Base-by-base conservation (phyloP, 1,140 invertebrate species). In the Neodiprion lecontei region DNA sequence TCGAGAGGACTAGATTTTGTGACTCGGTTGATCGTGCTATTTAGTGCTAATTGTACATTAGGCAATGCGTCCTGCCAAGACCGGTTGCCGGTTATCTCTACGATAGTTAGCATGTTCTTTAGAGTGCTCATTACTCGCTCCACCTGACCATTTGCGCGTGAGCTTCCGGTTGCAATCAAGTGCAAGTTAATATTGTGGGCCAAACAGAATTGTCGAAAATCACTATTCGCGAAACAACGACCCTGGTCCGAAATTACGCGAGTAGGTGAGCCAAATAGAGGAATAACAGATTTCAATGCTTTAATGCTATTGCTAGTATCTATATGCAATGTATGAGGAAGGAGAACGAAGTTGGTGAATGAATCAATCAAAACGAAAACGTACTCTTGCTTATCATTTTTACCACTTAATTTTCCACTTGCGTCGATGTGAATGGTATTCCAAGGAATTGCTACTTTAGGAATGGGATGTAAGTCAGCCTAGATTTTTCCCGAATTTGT, bases 341-440 rank as follows among this genome's bases (percentile, higher is more conserved):
- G 50, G 14, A 53, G 14, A 53, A 53, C 50, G 14, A 53, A 85
- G 61, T 82, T 82, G 0, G 83, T 85, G 73, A 79, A 88, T 0
- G 83, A 80, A 71, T 88, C 87, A 9, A 87, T 74, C 0, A 82
- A 74, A 0, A 85, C 83, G 47, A 88, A 76, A 12, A 79, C 67
- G 67, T 81, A 73, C 72, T 83, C 53, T 74, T 82, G 69, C 74
- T n/a, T 48, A 67, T 74, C 67, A 67, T 61, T 78, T 28, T 78
- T 74, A 2, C 75, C 71, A 53, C 75, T 72, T 53, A 78, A 79
- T 49, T 79, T 79, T 17, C 81, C 79, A 5, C 79, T 68, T 48
- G 77, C 75, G 71, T 84, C 82, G 2, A 78, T 75, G 72, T 84
- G 80, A 28, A 17, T 17, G 17, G 17, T 17, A 17, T 17, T 17